Percentiles rank a stretch among this genome's conserved stretches.
phyloP scores from a whole-genome alignment of 2,113 vertebrate species.

The Notothenia rossii region DNA sequence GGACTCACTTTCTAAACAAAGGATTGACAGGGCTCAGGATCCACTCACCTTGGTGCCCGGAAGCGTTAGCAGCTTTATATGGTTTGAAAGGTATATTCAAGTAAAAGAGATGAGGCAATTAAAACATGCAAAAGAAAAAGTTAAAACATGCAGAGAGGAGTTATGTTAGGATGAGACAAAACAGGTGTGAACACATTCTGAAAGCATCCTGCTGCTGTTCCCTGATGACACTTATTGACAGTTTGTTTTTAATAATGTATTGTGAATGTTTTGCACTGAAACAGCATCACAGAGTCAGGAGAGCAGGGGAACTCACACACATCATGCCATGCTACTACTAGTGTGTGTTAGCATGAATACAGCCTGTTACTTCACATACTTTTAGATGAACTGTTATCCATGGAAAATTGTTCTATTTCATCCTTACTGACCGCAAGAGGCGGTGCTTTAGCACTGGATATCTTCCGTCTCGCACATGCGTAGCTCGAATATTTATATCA shows the following conservation, averaged over 20 bases:
- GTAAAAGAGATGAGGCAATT: slow-evolving; percentile 72
- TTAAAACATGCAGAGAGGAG: background rate
- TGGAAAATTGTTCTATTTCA: background rate
- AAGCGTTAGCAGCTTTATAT: slow-evolving; percentile 81
- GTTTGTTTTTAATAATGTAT: too few species aligned
- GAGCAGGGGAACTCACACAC: background rate
- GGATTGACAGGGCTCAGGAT: slow-evolving; percentile 31
- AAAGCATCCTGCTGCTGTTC: too few species aligned
- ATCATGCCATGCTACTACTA: background rate
- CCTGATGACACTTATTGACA: too few species aligned
- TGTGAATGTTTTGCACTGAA: too few species aligned
- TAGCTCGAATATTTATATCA: too few species aligned
- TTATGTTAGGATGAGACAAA: background rate
- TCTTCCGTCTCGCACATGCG: too few species aligned
- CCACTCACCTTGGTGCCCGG: slow-evolving; percentile 80
- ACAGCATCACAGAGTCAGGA: too few species aligned
- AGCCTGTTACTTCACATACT: background rate
- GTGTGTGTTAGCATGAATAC: background rate
- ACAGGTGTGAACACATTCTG: too few species aligned
- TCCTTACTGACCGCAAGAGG: too few species aligned
- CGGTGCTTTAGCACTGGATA: too few species aligned
- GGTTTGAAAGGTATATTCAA: slow-evolving; percentile 72
- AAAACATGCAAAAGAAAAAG: slow-evolving; percentile 72
- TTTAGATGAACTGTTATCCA: background rate
- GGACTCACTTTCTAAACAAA: slow-evolving; percentile 17